These are phyloP conservation scores for Lasioglossum baleicum DNA, from an alignment of 1,140 invertebrate species.

Conservation along the genomic window DNA sequence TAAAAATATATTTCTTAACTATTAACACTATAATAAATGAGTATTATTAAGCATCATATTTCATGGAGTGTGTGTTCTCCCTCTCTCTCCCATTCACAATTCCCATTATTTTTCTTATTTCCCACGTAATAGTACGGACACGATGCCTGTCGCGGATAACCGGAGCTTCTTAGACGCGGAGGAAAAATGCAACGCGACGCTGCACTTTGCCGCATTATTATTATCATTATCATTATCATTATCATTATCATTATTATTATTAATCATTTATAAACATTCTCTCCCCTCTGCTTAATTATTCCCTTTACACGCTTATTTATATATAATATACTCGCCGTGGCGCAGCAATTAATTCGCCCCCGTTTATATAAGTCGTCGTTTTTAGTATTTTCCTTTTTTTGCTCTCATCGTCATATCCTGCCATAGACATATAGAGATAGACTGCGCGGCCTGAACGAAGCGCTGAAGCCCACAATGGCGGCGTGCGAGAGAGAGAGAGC, in stretches of 20 bases:
- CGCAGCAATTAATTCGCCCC: neutral
- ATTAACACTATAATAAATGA: slow-evolving; percentile 81
- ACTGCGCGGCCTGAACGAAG: no score
- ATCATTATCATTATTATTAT: no score
- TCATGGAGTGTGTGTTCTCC: slow-evolving; percentile 50
- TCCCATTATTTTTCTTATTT: neutral
- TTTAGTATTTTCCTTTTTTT: slow-evolving; percentile 17
- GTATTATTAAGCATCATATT: slow-evolving; percentile 78
- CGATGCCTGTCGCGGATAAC: slow-evolving; percentile 80
- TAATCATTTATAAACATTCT: no score
- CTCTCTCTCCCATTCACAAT: neutral
- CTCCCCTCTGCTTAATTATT: no score
- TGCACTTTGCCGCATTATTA: neutral
- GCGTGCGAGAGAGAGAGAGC: no score
- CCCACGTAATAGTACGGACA: slow-evolving; percentile 64
- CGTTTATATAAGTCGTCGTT: slow-evolving; percentile 29
- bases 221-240: no score
- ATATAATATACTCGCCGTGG: neutral
- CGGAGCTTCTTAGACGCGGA: slow-evolving; percentile 75
- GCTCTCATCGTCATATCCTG: neutral
- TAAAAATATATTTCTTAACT: slow-evolving; percentile 81
- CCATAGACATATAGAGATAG: no score
- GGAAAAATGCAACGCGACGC: slow-evolving; percentile 73
- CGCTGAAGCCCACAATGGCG: no score
- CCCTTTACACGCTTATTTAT: neutral